A percentile compares a stretch with the other conserved stretches of the same genome.
These are phyloP conservation scores for Phenganax stokvisi DNA, from an alignment of 92 coral and sea anemone genomes.

Conservation along the genomic window DNA sequence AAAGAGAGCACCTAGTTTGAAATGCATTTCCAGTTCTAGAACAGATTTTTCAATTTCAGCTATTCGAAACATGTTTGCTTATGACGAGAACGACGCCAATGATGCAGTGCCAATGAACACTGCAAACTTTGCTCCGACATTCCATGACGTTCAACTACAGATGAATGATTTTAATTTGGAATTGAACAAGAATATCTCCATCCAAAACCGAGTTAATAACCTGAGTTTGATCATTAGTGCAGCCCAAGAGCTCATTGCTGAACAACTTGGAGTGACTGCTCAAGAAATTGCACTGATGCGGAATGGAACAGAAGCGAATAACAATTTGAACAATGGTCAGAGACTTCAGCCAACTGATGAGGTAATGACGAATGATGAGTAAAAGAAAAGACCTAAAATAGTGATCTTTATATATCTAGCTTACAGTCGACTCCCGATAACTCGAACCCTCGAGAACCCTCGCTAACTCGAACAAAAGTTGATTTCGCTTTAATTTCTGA, in stretches of 20 bases:
- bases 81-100: slow-evolving; percentile 46
- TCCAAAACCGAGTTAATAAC: slow-evolving; percentile 55
- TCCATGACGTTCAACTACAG: slow-evolving; percentile 40
- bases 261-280: slow-evolving; percentile 47
- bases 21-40: too few relatives aligned
- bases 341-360: slow-evolving; percentile 9
- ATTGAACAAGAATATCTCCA: slow-evolving; percentile 58
- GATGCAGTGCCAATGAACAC: slow-evolving; percentile 61
- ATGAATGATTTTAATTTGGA: slow-evolving; percentile 48
- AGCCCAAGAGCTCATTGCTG: slow-evolving; percentile 50
- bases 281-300: slow-evolving; percentile 47
- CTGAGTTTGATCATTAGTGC: slow-evolving; percentile 43
- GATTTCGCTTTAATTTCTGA: too few relatives aligned
- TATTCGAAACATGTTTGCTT: slow-evolving; percentile 22
- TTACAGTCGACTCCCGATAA: too few relatives aligned
- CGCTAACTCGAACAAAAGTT: too few relatives aligned
- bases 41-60: neutral
- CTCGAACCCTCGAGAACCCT: too few relatives aligned
- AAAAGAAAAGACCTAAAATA: neutral
- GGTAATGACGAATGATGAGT: slow-evolving; percentile 1
- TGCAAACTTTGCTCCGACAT: slow-evolving; percentile 50
- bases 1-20: too few relatives aligned
- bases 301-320: slow-evolving; percentile 54
- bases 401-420: neutral
- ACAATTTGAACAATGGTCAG: slow-evolving; percentile 52